These are phyloP conservation scores for Anisognathus igniventris DNA, from an alignment of 2,797 vertebrate genomes.

Conservation along the genomic window DNA sequence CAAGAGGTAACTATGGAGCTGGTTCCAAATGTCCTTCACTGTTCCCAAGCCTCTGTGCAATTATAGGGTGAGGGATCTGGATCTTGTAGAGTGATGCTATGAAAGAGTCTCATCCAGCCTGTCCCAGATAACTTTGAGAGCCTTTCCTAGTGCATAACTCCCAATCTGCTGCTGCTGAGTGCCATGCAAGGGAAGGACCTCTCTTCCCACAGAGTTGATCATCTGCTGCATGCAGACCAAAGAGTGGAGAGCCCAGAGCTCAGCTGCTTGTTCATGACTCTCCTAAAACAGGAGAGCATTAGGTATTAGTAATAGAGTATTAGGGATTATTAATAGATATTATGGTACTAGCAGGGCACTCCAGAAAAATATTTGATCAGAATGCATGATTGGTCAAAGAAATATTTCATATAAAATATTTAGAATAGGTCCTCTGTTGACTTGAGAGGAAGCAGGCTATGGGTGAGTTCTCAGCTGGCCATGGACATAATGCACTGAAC, in stretches of 20 bases:
- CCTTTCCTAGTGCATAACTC: neutral
- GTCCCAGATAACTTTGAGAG: neutral
- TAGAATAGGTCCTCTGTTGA: neutral
- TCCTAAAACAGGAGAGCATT: neutral
- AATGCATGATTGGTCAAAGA: neutral
- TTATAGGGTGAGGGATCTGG: neutral
- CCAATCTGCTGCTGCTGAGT: neutral
- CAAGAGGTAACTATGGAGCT: neutral
- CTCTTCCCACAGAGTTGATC: neutral
- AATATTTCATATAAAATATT: neutral
- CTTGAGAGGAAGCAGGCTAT: neutral
- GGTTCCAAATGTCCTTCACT: neutral
- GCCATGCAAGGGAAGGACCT: neutral
- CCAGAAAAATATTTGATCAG: neutral
- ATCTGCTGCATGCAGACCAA: neutral
- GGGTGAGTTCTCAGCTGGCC: neutral
- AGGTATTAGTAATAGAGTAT: neutral
- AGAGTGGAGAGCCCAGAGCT: neutral
- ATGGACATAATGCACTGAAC: neutral
- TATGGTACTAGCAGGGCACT: neutral
- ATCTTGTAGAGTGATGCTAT: neutral
- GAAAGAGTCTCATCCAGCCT: neutral
- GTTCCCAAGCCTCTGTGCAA: neutral
- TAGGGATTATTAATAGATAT: neutral
- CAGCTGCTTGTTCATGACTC: neutral